phyloP scores from a whole-genome alignment of 2,797 vertebrate genomes.

The Arctocebus calabarensis region DNA sequence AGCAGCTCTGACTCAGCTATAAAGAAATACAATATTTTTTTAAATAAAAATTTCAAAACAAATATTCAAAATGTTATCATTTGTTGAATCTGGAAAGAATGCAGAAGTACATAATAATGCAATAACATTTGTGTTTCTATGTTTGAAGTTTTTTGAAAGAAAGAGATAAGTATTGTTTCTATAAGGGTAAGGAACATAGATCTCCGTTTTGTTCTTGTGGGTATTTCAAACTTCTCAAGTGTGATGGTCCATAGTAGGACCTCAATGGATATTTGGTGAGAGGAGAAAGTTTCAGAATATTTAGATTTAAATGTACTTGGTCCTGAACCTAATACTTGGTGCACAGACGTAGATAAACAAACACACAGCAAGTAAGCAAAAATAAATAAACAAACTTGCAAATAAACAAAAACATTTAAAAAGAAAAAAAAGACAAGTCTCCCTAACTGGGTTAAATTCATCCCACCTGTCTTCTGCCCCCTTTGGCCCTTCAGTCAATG shows the following conservation, averaged over 20 bases:
- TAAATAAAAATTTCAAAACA: slow-evolving; percentile 40
- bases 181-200: not conserved
- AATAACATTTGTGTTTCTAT: not conserved
- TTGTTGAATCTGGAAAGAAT: not conserved
- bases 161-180: not conserved
- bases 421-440: too few species aligned
- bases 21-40: not conserved
- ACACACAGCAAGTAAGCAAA: not conserved
- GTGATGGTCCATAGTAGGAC: not conserved
- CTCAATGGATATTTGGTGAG: not conserved
- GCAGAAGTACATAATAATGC: not conserved
- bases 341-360: not conserved
- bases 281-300: not conserved
- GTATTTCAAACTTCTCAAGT: not conserved
- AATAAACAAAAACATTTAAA: not conserved
- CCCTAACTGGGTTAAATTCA: fast-evolving
- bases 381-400: not conserved
- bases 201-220: not conserved
- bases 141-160: not conserved
- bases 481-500: not conserved
- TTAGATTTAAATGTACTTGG: not conserved
- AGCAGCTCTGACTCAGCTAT: not conserved
- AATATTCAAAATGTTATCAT: not conserved
- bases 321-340: not conserved
- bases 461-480: not conserved